These are phyloP conservation scores for Acrocephalus arundinaceus DNA, from an alignment of 2,113 vertebrate genomes.

Conservation along the genomic window DNA sequence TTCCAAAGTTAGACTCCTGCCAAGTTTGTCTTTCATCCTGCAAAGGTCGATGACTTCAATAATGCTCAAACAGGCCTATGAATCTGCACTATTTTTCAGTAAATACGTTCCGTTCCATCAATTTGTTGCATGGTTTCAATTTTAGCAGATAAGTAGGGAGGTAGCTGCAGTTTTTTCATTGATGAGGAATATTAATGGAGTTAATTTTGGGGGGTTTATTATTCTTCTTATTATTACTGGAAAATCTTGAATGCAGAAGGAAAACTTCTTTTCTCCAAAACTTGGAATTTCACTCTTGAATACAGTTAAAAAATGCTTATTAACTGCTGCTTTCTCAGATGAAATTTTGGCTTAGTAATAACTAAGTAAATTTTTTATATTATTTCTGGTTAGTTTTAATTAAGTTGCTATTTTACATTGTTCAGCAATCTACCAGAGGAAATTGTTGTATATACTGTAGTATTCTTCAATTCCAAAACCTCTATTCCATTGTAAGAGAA, in stretches of 20 bases:
- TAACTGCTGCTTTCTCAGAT: neutral
- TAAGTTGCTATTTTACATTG: neutral
- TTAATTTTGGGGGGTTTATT: neutral
- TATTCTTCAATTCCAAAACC: neutral
- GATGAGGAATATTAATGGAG: neutral
- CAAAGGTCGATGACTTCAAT: neutral
- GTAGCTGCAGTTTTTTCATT: neutral
- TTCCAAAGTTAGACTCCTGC: neutral
- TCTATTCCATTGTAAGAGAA: neutral
- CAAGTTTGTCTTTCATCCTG: neutral
- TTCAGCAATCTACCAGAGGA: neutral
- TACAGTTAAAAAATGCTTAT: neutral
- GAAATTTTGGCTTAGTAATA: neutral
- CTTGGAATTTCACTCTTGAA: neutral
- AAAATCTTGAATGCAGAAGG: neutral
- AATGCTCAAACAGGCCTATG: neutral
- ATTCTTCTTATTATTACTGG: neutral
- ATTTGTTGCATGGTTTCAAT: neutral
- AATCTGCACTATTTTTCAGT: neutral
- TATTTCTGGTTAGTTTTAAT: neutral
- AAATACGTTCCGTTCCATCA: neutral
- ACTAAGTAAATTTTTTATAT: neutral
- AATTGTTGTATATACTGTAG: neutral
- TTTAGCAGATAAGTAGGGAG: neutral
- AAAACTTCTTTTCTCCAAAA: neutral